Percentiles rank a stretch among this genome's conserved stretches.
Conservation (phyloP, 2,113 vertebrate genomes). For the Indri indri region DNA sequence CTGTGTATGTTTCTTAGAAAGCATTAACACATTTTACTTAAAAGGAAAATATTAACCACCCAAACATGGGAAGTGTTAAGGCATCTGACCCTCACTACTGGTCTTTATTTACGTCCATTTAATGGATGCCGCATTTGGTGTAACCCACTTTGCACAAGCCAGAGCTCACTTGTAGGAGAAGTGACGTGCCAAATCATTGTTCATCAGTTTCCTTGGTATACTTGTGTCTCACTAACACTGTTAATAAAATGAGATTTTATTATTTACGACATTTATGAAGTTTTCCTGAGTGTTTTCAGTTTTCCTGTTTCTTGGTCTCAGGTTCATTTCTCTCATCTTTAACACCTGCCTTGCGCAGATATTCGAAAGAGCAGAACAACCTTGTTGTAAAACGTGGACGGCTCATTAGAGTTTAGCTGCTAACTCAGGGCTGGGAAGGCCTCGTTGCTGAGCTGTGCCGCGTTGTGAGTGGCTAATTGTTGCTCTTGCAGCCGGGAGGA, state of each 20-base stretch:
- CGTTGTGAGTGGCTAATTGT: not conserved
- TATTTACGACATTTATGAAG: not conserved
- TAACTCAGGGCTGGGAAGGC: not conserved
- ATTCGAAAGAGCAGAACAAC: not conserved
- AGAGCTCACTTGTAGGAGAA: not conserved
- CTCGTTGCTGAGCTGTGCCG: not conserved
- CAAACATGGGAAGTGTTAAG: not conserved
- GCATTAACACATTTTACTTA: not conserved
- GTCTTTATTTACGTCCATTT: not conserved
- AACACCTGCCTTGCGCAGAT: not conserved
- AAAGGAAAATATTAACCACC: not conserved
- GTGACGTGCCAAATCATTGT: fast-evolving
- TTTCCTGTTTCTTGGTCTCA: not conserved
- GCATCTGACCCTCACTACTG: not conserved
- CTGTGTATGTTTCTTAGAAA: not conserved
- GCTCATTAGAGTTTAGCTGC: not conserved
- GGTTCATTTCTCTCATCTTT: not conserved
- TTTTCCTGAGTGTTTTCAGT: not conserved
- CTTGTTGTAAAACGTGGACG: not conserved
- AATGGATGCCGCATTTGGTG: not conserved
- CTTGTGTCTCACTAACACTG: not conserved
- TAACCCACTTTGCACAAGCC: not conserved
- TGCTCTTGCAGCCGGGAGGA: conserved; percentile 89
- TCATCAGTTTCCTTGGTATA: too few species aligned
- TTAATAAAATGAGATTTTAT: not conserved